A percentile compares a stretch with the other conserved stretches of the same genome.
These are phyloP conservation scores for Torymus tubicola DNA, from an alignment of 2,888 invertebrate species.

Conservation along the genomic window DNA sequence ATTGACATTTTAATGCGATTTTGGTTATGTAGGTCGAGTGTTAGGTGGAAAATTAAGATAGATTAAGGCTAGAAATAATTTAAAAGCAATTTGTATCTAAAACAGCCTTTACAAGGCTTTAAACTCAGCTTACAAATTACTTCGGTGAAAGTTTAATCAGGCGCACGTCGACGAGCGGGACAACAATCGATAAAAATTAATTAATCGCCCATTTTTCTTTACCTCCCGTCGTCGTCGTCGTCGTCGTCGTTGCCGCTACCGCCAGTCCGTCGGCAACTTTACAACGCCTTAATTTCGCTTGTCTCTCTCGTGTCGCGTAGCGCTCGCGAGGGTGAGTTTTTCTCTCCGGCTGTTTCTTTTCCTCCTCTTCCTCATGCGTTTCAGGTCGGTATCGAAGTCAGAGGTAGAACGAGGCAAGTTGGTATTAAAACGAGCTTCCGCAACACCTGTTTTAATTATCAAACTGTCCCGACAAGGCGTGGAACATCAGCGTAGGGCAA, in stretches of 20 bases:
- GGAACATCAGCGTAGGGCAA: conserved; percentile 27
- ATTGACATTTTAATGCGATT: no score
- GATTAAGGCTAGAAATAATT: no score
- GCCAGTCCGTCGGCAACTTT: not conserved
- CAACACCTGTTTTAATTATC: conserved; percentile 57
- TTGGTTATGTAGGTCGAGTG: no score
- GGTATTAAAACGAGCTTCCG: conserved; percentile 52
- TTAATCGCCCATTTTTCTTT: conserved; percentile 1
- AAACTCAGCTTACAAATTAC: no score
- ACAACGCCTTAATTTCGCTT: conserved; percentile 19
- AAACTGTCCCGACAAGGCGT: conserved; percentile 48
- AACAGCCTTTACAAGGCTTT: no score
- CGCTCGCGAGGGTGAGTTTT: no score
- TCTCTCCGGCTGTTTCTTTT: not conserved
- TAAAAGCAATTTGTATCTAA: no score
- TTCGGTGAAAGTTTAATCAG: no score
- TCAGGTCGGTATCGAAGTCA: conserved; percentile 26
- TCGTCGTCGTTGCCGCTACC: no score
- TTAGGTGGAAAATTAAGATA: no score
- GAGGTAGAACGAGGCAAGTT: conserved; percentile 23
- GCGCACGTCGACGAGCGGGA: no score
- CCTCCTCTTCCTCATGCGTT: not conserved
- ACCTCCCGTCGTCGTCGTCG: no score
- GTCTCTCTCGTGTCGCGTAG: not conserved
- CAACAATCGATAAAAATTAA: not conserved